Evolutionary conservation across 2,113 vertebrate species (phyloP), one percentile per base, ranked within the genome.

Genomic region (Strix aluco): DNA sequence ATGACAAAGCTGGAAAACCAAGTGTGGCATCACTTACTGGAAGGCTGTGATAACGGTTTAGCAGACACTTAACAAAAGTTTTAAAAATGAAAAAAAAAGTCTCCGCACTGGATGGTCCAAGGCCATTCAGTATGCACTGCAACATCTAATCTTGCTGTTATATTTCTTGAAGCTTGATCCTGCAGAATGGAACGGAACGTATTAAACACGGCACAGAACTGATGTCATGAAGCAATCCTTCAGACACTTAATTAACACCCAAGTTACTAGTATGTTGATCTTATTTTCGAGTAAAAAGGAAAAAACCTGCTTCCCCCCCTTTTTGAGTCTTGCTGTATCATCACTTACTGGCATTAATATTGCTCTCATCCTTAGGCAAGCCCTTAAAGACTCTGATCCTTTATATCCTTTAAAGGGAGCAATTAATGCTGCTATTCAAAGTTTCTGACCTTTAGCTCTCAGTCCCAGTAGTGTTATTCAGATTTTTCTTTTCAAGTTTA

Each of bases 361-460:
- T 73, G 89, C 73, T 77, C 81, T 79, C 62, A 81, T 87, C 79
- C 51, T 75, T 46, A 83, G 54, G 72, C 91, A 86, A 96, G 78
- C 92, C 91, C 81, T 87, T 89, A 87, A 75, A 91, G 81, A 67
- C 92, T 94, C 91, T 87, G 65, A 94, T 89, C 88, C 88, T 93
- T 90, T 96, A 83, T 94, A 90, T 96, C 88, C 92, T 84, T 94
- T 95, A 92, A 86, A 94, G 71, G 55, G 84, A 96, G 84, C 89
- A 97, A 97, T 96, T 95, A 97, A 96, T 78, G 87, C 84, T 73
- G 58, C 91, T 91, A 83, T 83, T 91, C 92, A 88, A 90, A 95
- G 89, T 83, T 92, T 96, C 86, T 97, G 92, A 97, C 94, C 96
- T 97, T 94, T 97, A 96, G 61, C 71, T 95, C 93, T 89, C 81